phyloP scores from a whole-genome alignment of 1,140 invertebrate genomes.

The Diorhabda carinulata region DNA sequence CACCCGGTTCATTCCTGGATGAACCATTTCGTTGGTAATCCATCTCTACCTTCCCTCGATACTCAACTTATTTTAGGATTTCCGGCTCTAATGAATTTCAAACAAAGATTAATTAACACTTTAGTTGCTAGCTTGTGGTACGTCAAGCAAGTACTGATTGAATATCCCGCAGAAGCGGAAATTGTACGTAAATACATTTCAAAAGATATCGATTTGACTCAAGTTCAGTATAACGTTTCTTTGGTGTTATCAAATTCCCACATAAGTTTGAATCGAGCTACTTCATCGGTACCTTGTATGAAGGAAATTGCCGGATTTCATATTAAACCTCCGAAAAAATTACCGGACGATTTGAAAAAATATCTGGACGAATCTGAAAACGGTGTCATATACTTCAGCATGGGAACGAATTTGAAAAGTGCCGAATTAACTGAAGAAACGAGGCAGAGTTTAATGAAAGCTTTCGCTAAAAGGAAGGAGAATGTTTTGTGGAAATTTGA shows the following conservation, averaged over 20 bases:
- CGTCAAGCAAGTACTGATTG: conserved; percentile 17
- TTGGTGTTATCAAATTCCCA: conserved; percentile 45
- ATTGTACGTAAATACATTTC: conserved; percentile 43
- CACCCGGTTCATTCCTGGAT: conserved; percentile 33
- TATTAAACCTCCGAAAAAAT: conserved; percentile 30
- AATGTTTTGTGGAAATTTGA: conserved; percentile 65
- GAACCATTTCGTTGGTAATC: conserved; percentile 46
- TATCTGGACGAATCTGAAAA: conserved; percentile 57
- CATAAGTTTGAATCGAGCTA: conserved; percentile 36
- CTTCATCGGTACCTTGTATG: conserved; percentile 26
- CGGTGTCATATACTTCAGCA: conserved; percentile 66
- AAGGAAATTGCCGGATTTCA: conserved; percentile 31
- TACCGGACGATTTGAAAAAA: conserved; percentile 52
- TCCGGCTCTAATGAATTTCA: conserved; percentile 48
- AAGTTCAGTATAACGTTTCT: conserved; percentile 52
- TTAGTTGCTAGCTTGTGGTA: conserved; percentile 42
- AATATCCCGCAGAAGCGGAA: conserved; percentile 30
- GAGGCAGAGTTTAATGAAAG: conserved; percentile 50
- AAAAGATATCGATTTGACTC: conserved; percentile 50
- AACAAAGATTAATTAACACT: conserved; percentile 48
- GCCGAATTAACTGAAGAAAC: conserved; percentile 49
- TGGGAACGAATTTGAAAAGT: conserved; percentile 59
- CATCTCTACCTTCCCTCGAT: conserved; percentile 45
- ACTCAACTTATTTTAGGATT: conserved; percentile 39
- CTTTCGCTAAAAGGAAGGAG: conserved; percentile 54